Base-by-base conservation (phyloP, 2,888 invertebrate genomes). In the Aphrophora alni region DNA sequence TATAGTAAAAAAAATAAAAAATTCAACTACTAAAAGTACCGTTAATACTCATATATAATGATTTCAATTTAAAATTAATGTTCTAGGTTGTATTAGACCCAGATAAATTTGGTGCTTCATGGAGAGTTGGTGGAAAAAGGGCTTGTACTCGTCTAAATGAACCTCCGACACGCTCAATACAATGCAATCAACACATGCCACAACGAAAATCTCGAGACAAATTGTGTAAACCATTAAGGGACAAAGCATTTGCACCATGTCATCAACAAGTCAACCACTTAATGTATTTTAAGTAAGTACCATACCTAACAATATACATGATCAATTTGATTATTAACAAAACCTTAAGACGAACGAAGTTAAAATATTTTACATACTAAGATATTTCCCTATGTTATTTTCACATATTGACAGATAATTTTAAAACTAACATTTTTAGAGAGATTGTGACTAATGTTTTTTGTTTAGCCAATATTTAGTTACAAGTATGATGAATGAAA, bases 51-150 rank as follows among this genome's bases (percentile, higher is more conserved):
- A n/a, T n/a, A n/a, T n/a, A n/a, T n/a, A n/a, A n/a, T n/a, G n/a
- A n/a, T n/a, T n/a, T n/a, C n/a, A n/a, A n/a, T n/a, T n/a, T n/a
- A n/a, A n/a, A n/a, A n/a, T n/a, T n/a, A n/a, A n/a, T n/a, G n/a
- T 27, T 59, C 12, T 51, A 81, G 74, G 88, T 93, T 74, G 91
- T 94, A 81, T 90, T 90, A 72, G 95, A 95, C 85, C 89, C 91
- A 0, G 89, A 90, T 75, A 91, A 92, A 78, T 97, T 98, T 86
- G 97, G 96, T 2, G 92, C 94, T 75, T 96, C 97, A 3, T 98
- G 98, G 98, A 92, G 95, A 77, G 95, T 97, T 0, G 97, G 97
- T 0, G 94, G 95, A 0, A 93, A 92, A 82, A 92, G 92, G 80
- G 92, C 93, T 3, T 95, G 95, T 87, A 91, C 92, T 0, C 90